Percentiles rank a stretch among this genome's conserved stretches.
Evolutionary conservation across 2,797 vertebrate genomes (phyloP).

Genomic region (Acanthurus tractus): DNA sequence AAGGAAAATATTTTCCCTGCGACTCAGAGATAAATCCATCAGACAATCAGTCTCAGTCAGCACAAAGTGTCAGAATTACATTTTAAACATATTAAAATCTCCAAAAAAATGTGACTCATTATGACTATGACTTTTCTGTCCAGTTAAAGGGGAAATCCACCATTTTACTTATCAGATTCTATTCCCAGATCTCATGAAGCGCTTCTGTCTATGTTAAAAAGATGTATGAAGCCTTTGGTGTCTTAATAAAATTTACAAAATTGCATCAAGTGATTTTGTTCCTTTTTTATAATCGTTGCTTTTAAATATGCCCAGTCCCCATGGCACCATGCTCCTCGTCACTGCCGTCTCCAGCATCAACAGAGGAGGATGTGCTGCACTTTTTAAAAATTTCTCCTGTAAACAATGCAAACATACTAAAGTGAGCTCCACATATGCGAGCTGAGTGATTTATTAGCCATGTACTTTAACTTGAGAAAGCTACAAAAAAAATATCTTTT

Average conservation of each 20-base stretch:
- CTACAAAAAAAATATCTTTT: too few species aligned
- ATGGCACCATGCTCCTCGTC: too few species aligned
- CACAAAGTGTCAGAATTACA: slow-evolving; percentile 3
- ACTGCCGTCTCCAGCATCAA: background rate
- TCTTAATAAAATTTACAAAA: background rate
- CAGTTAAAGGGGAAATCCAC: background rate
- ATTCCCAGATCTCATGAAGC: background rate
- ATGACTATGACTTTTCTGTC: background rate
- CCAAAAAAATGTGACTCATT: too few species aligned
- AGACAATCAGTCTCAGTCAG: background rate
- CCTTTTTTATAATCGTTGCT: background rate
- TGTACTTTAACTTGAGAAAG: too few species aligned
- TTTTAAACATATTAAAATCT: too few species aligned
- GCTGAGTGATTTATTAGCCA: too few species aligned
- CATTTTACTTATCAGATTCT: background rate
- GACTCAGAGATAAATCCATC: background rate
- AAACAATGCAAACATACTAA: background rate
- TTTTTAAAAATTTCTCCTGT: background rate
- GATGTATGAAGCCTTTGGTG: background rate
- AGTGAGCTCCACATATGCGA: too few species aligned
- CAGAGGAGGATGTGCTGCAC: background rate
- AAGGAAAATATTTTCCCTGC: background rate
- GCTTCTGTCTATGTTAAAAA: background rate
- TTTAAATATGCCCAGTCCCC: background rate
- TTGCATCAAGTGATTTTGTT: background rate